Evolutionary conservation across 2,797 vertebrate species (phyloP), one percentile per base, ranked within the genome.

Genomic region (Dryobates pubescens): DNA sequence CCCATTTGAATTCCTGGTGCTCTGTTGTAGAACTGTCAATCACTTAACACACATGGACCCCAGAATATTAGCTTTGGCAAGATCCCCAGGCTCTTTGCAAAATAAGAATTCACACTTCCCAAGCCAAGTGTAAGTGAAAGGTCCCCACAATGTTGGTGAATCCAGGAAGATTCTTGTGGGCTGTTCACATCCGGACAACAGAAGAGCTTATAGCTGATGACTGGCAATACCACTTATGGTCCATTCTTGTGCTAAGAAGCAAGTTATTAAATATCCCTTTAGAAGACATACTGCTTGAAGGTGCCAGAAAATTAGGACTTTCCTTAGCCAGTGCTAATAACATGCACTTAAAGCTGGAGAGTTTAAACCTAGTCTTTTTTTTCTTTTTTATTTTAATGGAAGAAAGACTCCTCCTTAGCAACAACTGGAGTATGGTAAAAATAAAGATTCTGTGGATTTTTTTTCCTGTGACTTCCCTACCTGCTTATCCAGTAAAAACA

Each of bases 51-150:
- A 93, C 91, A 77, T 86, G 94, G 89, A 95, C 57, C 78, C 86
- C 70, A 91, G 93, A 93, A 92, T 96, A 95, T 96, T 96, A 93
- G 23, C 70, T 92, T 96, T 97, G 96, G 96, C 94, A 93, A 92
- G 53, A 58, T 87, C 76, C 76, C 64, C 82, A 59, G 63, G 87
- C 56, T 84, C 81, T 86, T 89, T 88, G 79, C 91, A 92, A 96
- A 97, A 90, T 96, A 93, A 92, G 84, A 96, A 96, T 92, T 96
- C 94, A 95, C 95, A 96, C 94, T 92, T 94, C 54, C 15, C 61
- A 72, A 87, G 79, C 94, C 90, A 90, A 90, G 74, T 67, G 79
- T 80, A 82, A 95, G 76, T 89, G 69, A 88, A 96, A 93, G 92
- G 92, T 91, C 96, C 92, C 90, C 95, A 91, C 86, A 91, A 62